These are phyloP conservation scores for Clinocottus analis DNA, from an alignment of 2,113 vertebrate species.

Conservation along the genomic window DNA sequence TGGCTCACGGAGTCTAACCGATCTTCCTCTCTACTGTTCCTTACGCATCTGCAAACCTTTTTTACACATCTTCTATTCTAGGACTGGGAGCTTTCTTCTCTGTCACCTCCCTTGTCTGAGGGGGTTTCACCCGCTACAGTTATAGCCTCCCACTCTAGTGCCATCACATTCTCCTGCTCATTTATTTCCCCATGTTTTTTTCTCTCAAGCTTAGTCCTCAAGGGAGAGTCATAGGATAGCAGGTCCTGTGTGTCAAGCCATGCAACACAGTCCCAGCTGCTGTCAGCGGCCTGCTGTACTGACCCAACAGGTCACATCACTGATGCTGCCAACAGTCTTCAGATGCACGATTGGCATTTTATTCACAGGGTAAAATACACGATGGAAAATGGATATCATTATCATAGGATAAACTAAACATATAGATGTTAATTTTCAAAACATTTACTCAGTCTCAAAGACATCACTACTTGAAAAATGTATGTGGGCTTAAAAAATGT, in stretches of 20 bases:
- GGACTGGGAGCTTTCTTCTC: not conserved
- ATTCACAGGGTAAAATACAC: not conserved
- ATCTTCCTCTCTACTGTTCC: constrained; percentile 1
- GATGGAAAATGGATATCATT: not conserved
- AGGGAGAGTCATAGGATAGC: not conserved
- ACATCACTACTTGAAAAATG: not conserved
- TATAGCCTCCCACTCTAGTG: constrained; percentile 4
- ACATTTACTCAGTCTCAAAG: not conserved
- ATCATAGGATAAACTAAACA: not conserved
- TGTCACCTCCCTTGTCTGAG: not conserved
- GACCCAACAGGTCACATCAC: not conserved
- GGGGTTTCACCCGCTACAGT: not conserved
- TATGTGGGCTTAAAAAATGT: not conserved
- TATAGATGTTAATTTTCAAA: no score
- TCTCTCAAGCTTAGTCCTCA: not conserved
- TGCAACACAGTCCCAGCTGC: not conserved
- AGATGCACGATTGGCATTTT: not conserved
- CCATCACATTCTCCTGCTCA: constrained; percentile 8
- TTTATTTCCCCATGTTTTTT: constrained; percentile 3
- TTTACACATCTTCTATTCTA: constrained; percentile 40
- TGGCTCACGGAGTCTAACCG: not conserved
- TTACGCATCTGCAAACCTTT: constrained; percentile 42
- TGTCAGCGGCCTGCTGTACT: not conserved
- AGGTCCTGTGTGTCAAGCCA: not conserved
- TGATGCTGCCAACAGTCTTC: not conserved